Conservation (phyloP, 2,888 invertebrate species). For the Meta bourneti region DNA sequence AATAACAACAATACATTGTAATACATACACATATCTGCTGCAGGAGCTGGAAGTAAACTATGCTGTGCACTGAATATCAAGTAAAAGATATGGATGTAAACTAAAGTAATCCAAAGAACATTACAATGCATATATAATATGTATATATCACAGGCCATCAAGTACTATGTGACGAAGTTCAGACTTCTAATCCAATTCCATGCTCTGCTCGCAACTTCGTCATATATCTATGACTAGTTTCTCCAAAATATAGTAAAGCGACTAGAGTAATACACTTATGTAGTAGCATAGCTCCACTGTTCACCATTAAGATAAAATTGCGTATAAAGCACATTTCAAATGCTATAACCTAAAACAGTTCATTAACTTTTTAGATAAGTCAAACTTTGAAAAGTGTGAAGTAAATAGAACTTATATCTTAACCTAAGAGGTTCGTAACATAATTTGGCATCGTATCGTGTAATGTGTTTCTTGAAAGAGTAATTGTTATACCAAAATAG, state of each 20-base stretch:
- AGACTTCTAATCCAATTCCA: neutral
- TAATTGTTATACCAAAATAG: too few species aligned
- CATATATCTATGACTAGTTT: slow-evolving; percentile 47
- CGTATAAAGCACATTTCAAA: slow-evolving; percentile 22
- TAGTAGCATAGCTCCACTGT: slow-evolving; percentile 25
- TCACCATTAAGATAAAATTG: slow-evolving; percentile 27
- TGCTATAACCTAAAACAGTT: neutral
- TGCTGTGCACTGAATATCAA: slow-evolving; percentile 31
- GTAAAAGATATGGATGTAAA: slow-evolving; percentile 19
- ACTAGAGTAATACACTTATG: slow-evolving; percentile 52
- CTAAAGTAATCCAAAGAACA: neutral
- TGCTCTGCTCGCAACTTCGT: neutral
- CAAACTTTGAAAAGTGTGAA: neutral
- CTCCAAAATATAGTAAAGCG: slow-evolving; percentile 35
- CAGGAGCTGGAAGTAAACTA: slow-evolving; percentile 48
- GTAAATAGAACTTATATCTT: too few species aligned
- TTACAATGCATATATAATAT: slow-evolving; percentile 47
- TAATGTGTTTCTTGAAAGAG: too few species aligned
- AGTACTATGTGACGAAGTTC: slow-evolving; percentile 64
- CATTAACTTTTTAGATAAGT: neutral
- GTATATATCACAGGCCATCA: slow-evolving; percentile 74
- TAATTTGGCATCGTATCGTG: too few species aligned
- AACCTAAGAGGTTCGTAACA: too few species aligned
- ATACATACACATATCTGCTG: slow-evolving; percentile 16
- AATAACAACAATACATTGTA: neutral